phyloP scores from a whole-genome alignment of 2,888 invertebrate genomes.

The Synanthedon vespiformis region DNA sequence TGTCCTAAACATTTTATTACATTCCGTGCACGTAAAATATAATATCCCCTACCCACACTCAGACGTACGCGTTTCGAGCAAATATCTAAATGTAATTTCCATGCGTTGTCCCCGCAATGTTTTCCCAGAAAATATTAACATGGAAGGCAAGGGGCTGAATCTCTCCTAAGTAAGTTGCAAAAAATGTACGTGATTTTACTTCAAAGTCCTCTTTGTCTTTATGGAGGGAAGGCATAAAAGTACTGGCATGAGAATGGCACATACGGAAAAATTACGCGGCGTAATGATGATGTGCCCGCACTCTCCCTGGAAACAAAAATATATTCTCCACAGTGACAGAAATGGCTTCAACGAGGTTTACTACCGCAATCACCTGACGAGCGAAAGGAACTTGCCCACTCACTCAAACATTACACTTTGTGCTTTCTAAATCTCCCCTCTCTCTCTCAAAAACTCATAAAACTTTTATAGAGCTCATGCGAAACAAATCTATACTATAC shows the following conservation, averaged over 20 bases:
- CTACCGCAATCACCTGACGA: slow-evolving; percentile 15
- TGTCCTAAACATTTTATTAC: slow-evolving; percentile 59
- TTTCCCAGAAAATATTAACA: slow-evolving; percentile 71
- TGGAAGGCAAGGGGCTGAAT: slow-evolving; percentile 67
- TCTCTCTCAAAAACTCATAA: no score
- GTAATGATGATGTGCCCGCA: slow-evolving; percentile 69
- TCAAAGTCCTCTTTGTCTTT: slow-evolving; percentile 71
- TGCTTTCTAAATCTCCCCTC: no score
- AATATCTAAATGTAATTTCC: slow-evolving; percentile 72
- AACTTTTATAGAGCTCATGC: no score
- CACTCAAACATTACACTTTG: slow-evolving; percentile 13
- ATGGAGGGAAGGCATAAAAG: slow-evolving; percentile 67
- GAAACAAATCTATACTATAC: no score
- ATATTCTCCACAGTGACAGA: slow-evolving; percentile 61
- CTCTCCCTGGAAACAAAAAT: slow-evolving; percentile 59
- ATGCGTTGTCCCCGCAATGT: slow-evolving; percentile 70
- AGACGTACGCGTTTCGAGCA: slow-evolving; percentile 61
- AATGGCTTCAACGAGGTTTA: slow-evolving; percentile 55
- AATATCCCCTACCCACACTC: slow-evolving; percentile 65
- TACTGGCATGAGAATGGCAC: slow-evolving; percentile 64
- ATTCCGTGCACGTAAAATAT: slow-evolving; percentile 69
- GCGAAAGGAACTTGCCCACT: slow-evolving; percentile 18
- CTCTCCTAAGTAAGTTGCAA: slow-evolving; percentile 71
- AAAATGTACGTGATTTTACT: slow-evolving; percentile 72
- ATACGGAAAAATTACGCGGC: slow-evolving; percentile 67